These are phyloP conservation scores for Nyctereutes procyonoides DNA, from an alignment of 2,113 vertebrate species.

Conservation along the genomic window DNA sequence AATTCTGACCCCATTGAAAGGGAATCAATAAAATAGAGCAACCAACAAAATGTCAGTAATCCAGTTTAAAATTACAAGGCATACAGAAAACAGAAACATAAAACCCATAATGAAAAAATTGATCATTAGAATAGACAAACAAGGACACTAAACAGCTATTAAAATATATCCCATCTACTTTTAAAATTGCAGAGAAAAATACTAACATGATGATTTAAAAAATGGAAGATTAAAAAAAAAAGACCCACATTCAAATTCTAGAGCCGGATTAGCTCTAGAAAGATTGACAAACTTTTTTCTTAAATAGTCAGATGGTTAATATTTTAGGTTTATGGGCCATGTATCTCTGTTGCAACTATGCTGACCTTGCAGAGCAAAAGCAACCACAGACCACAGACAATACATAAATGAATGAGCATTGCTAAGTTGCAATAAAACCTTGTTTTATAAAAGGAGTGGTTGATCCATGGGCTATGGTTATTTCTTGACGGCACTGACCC, in stretches of 20 bases:
- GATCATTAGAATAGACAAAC: neutral
- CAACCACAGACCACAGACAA: neutral
- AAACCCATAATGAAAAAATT: neutral
- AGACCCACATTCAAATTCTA: neutral
- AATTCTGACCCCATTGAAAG: neutral
- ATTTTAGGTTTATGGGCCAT: neutral
- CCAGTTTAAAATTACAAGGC: neutral
- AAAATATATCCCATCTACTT: neutral
- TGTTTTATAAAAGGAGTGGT: neutral
- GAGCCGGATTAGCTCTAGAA: neutral
- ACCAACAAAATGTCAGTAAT: neutral
- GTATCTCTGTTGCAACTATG: neutral
- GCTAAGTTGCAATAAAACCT: neutral
- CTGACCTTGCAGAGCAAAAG: neutral
- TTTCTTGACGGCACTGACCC: too few species aligned
- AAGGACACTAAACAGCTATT: neutral
- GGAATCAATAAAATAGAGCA: neutral
- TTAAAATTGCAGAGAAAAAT: conserved; percentile 25
- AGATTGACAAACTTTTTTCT: neutral
- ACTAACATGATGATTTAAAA: neutral
- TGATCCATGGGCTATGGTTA: neutral
- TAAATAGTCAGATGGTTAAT: neutral
- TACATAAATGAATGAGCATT: neutral
- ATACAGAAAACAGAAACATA: neutral
- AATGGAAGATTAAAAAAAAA: neutral